Percentiles rank a stretch among this genome's conserved stretches.
These are phyloP conservation scores for Cerastis leucographa DNA, from an alignment of 2,888 invertebrate genomes.

Conservation along the genomic window DNA sequence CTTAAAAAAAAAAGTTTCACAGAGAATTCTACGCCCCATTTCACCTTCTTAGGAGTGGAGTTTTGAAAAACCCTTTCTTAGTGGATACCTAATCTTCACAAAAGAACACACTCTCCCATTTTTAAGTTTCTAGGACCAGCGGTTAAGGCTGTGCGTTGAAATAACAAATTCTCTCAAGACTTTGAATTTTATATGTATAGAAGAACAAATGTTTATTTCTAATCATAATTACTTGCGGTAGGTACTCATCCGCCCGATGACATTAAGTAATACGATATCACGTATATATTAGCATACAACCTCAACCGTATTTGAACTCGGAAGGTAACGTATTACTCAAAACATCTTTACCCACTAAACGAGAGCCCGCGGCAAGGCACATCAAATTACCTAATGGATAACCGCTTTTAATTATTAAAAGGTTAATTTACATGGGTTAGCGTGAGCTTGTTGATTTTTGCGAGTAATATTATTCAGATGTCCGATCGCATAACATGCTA, in stretches of 20 bases:
- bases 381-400: constrained; percentile 75
- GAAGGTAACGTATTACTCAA: constrained; percentile 62
- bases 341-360: constrained; percentile 69
- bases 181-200: too few species aligned
- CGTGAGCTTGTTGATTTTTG: constrained; percentile 37
- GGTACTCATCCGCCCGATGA: constrained; percentile 34
- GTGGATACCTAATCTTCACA: too few species aligned
- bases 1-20: too few species aligned
- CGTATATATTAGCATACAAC: constrained; percentile 39
- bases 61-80: too few species aligned
- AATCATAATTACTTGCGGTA: background rate
- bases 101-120: too few species aligned
- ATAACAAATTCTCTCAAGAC: too few species aligned
- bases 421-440: constrained; percentile 62
- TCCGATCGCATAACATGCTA: background rate
- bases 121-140: too few species aligned
- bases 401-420: constrained; percentile 68
- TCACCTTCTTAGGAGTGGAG: too few species aligned
- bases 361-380: constrained; percentile 67
- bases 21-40: too few species aligned
- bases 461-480: constrained; percentile 8
- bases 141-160: too few species aligned
- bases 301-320: constrained; percentile 57
- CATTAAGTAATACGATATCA: constrained; percentile 52
- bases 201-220: constrained; percentile 12